These are phyloP conservation scores for Eremobia ochroleuca DNA, from an alignment of 2,888 invertebrate species.

Conservation along the genomic window DNA sequence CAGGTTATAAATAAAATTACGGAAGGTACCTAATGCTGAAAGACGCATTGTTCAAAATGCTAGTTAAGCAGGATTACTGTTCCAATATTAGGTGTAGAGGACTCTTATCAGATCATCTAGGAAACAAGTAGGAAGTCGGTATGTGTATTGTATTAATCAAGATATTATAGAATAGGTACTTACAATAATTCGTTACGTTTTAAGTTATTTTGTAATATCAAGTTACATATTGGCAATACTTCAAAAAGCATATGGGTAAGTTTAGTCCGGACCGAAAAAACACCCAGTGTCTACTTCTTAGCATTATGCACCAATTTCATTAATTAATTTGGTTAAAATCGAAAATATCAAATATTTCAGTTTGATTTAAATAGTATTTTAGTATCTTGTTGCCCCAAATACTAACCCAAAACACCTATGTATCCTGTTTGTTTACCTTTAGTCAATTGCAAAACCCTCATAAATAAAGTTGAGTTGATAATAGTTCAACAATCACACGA, in stretches of 20 bases:
- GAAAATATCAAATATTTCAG: neutral
- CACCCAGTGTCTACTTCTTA: neutral
- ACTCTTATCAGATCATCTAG: neutral
- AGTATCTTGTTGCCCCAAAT: neutral
- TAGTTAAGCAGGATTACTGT: neutral
- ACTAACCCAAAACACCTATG: neutral
- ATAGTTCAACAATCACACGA: neutral
- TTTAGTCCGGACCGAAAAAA: neutral
- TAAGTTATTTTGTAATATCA: neutral
- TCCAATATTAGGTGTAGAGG: neutral
- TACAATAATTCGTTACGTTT: neutral
- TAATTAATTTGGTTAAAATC: neutral
- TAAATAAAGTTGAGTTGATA: neutral
- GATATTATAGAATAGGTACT: no score
- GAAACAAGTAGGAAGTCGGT: neutral
- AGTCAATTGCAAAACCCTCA: neutral
- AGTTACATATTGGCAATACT: neutral
- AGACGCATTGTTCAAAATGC: neutral
- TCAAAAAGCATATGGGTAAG: neutral
- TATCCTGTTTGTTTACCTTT: neutral
- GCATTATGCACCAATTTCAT: neutral
- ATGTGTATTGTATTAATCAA: neutral
- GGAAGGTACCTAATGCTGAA: neutral
- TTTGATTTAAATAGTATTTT: no score
- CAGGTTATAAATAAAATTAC: neutral